phyloP scores from a whole-genome alignment of 1,140 invertebrate genomes.

The Zaprionus inermis region DNA sequence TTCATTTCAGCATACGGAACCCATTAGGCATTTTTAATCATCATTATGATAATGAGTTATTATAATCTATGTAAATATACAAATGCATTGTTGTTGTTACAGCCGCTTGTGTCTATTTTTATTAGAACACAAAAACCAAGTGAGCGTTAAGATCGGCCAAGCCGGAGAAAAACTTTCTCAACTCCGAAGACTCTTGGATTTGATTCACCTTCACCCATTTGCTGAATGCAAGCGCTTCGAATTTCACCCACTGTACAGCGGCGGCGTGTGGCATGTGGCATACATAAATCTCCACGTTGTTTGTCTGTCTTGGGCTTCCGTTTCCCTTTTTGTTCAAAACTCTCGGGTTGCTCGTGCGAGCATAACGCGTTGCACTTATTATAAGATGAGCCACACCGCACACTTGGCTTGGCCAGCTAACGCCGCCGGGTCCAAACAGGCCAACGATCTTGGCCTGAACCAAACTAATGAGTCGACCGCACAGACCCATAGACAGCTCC shows the following conservation, averaged over 20 bases:
- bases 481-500: background rate
- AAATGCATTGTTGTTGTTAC: slow-evolving; percentile 23
- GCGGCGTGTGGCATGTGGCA: slow-evolving; percentile 63
- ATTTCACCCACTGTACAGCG: slow-evolving; percentile 57
- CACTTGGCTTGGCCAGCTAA: slow-evolving; percentile 65
- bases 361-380: slow-evolving; percentile 73
- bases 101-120: slow-evolving; percentile 47
- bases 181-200: slow-evolving; percentile 55
- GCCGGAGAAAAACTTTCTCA: slow-evolving; percentile 65
- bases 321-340: slow-evolving; percentile 58
- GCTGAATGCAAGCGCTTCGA: slow-evolving; percentile 44
- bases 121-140: slow-evolving; percentile 81
- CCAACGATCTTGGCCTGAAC: slow-evolving; percentile 5
- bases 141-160: slow-evolving; percentile 76
- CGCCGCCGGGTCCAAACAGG: slow-evolving; percentile 45
- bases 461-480: slow-evolving; percentile 5
- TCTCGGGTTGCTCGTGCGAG: slow-evolving; percentile 48
- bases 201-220: slow-evolving; percentile 75
- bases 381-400: slow-evolving; percentile 52
- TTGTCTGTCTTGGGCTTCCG: slow-evolving; percentile 60
- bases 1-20: slow-evolving; percentile 73
- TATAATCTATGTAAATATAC: background rate
- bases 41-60: slow-evolving; percentile 28
- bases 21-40: slow-evolving; percentile 68
- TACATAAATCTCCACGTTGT: slow-evolving; percentile 62